Evolutionary conservation across 2,888 invertebrate genomes (phyloP), one percentile per base, ranked within the genome.

Genomic region (Diaprepes abbreviatus): DNA sequence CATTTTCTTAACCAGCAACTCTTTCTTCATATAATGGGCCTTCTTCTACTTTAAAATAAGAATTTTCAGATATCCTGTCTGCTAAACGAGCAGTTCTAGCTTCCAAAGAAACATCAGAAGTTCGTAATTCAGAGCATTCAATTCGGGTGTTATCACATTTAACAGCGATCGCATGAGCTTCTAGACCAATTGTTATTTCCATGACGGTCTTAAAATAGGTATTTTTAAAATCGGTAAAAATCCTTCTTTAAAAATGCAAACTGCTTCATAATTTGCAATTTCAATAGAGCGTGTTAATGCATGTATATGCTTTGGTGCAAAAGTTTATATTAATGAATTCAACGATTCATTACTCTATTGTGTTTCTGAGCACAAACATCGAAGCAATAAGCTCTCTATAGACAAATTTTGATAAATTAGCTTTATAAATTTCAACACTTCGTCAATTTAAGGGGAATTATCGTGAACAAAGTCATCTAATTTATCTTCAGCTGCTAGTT

Each of bases 271-370:
- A 48, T 12, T 48, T 4, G 48, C 19, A 48, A 48, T 48, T 48
- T 48, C 48, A 19, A 17, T 48, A 3, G 48, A 19, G 3, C 7
- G 3, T 2, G 48, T 6, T 48, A 17, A 17, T 9, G 19, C 48
- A 9, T 48, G 48, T 7, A 17, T 48, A 10, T 48, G 19, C 21
- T 48, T 48, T 3, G 21, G 48, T 4, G 21, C 48, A 48, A 48
- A 48, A 48, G 48, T 48, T 5, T 5, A 48, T 3, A 48, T 48
- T 16, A 48, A 48, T 17, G 48, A 48, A 48, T 48, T 48, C 9
- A 19, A 19, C 2, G 17, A 19, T 19, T 48, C 48, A 19, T 48
- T 48, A 19, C 19, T 48, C 2, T 48, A 19, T 48, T 48, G 33
- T 2, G 9, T 33, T 33, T 33, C 33, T 10, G 33, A 33, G 7